Percentiles rank a stretch among this genome's conserved stretches.
These are phyloP conservation scores for Mesocentrotus franciscanus DNA, from an alignment of 53 echinoderm and acorn worm species.

Conservation along the genomic window DNA sequence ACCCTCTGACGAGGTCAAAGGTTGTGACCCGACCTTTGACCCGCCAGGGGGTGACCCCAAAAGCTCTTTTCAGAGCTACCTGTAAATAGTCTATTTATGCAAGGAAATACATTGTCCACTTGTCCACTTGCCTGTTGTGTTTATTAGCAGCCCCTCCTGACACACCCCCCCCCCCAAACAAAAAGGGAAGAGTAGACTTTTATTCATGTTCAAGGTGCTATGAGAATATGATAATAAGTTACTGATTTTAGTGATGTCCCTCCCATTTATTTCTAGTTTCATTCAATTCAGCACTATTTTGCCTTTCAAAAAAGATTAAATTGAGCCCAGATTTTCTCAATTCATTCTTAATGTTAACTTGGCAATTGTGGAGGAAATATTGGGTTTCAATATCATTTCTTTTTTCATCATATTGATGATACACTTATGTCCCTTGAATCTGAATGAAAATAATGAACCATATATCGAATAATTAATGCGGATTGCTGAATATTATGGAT, in stretches of 20 bases:
- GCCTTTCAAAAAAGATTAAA: no score
- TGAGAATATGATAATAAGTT: background rate
- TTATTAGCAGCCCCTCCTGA: background rate
- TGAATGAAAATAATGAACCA: no score
- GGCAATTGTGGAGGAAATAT: background rate
- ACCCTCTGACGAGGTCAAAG: background rate
- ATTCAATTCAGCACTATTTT: no score
- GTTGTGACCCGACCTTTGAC: background rate
- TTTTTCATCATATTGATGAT: background rate
- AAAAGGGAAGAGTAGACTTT: background rate
- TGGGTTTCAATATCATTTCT: background rate
- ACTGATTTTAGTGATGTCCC: background rate
- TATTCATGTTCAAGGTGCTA: slow-evolving; percentile 7
- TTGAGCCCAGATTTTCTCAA: background rate
- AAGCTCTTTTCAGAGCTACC: slow-evolving; percentile 62
- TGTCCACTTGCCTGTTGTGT: background rate
- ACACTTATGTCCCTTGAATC: no score
- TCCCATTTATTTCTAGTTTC: background rate
- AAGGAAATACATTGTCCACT: background rate
- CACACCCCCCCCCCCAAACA: background rate
- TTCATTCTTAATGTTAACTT: background rate
- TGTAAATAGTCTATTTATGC: slow-evolving; percentile 37
- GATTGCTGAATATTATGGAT: background rate
- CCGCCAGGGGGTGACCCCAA: slow-evolving; percentile 45
- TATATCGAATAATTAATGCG: background rate